Evolutionary conservation across 1,140 invertebrate species (phyloP), one percentile per base, ranked within the genome.

Genomic region (Drosophila fuyamai): DNA sequence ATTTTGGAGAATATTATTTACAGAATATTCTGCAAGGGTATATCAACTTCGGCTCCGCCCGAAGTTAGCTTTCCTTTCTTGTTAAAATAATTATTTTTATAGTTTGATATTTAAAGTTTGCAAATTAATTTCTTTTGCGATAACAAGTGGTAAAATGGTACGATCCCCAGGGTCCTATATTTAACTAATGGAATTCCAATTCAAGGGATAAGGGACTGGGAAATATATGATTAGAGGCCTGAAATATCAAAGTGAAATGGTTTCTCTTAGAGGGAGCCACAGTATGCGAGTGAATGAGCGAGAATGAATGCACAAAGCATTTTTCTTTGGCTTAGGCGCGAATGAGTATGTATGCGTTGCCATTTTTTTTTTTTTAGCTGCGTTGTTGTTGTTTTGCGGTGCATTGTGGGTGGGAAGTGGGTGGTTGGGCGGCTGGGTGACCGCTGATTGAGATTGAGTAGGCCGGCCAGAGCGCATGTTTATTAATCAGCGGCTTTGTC

Each of bases 401-500:
- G 59, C 59, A 51, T 51, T 38, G 44, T 59, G 44, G 35, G 50
- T 18, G 54, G 43, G 40, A 62, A 41, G 47, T 55, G 43, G 47
- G 51, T 44, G 72, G 72, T 32, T 44, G 61, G 50, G 63, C 51
- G 72, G 50, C 18, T 53, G 59, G 41, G 65, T 61, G 60, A 59
- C 74, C 65, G 62, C 84, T 82, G 79, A 89, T 89, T 89, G 76
- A 73, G 76, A 88, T 88, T 86, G 83, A 76, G 72, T 80, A 88
- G 84, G 83, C 83, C 60, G 50, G 46, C 54, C 27, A 88, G 84
- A 88, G 84, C 84, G 84, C 84, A 88, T 88, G 84, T 88, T 88
- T 88, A 88, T 90, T 88, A 88, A 88, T 88, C 80, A 81, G 84
- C 66, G 82, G 70, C 81, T 77, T 78, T 86, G 73, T 77, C 73